Conservation (phyloP, 2,113 vertebrate species). For the Malurus elegans region DNA sequence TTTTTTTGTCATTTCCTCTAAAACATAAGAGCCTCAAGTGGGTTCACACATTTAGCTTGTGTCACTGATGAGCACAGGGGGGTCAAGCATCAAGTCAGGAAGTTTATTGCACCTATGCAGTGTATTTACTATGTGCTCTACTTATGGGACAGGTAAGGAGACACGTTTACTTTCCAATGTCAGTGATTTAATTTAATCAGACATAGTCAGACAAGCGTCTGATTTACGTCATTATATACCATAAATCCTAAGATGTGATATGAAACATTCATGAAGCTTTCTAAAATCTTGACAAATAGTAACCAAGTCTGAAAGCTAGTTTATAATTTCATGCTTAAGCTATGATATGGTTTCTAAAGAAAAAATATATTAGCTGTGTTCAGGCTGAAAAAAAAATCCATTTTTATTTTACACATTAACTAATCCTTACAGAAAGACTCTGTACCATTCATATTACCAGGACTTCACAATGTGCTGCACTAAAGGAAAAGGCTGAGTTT, state of each 20-base stretch:
- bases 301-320: not conserved
- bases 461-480: not conserved
- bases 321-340: not conserved
- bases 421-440: not conserved
- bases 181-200: not conserved
- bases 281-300: not conserved
- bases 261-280: not conserved
- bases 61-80: not conserved
- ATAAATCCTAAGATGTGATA: not conserved
- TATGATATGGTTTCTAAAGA: not conserved
- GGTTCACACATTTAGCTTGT: not conserved
- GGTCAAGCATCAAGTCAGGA: not conserved
- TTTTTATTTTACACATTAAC: not conserved
- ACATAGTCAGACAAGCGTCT: not conserved
- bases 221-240: not conserved
- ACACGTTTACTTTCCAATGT: not conserved
- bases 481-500: not conserved
- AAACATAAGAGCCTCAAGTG: not conserved
- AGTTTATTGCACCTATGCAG: not conserved
- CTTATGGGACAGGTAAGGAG: not conserved
- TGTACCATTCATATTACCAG: not conserved
- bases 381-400: not conserved
- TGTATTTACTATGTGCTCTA: not conserved
- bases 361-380: not conserved
- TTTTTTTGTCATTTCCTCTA: not conserved